Evolutionary conservation across 2,797 vertebrate genomes (phyloP).

Genomic region (Agapornis canus): DNA sequence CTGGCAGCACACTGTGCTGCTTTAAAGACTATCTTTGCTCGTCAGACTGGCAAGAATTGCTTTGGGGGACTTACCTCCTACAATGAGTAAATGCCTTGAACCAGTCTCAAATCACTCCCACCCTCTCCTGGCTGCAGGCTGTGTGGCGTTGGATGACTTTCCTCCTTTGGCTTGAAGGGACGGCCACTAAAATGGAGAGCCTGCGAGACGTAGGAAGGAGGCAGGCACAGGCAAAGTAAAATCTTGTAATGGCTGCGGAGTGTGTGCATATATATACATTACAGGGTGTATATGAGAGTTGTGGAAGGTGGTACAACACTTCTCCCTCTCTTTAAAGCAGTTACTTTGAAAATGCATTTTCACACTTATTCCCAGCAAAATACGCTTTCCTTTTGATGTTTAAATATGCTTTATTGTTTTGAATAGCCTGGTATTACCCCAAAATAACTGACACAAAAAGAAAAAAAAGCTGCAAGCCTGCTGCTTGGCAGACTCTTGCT

Average conservation of each 20-base stretch:
- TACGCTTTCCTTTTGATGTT: background rate
- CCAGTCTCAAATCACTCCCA: background rate
- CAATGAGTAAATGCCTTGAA: background rate
- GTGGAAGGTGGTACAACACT: background rate
- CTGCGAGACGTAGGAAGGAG: background rate
- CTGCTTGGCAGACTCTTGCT: background rate
- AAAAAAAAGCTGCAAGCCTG: background rate
- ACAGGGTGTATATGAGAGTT: background rate
- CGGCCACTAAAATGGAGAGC: background rate
- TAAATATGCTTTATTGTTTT: background rate
- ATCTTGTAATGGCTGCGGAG: background rate
- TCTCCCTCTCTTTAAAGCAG: background rate
- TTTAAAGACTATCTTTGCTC: background rate
- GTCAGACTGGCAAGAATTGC: background rate
- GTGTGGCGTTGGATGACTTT: background rate
- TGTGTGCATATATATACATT: background rate
- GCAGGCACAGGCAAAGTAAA: background rate
- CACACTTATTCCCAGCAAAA: background rate
- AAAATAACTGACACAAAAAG: background rate
- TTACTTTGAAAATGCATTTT: background rate
- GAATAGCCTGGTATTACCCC: background rate
- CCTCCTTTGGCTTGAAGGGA: background rate
- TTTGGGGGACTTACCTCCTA: background rate
- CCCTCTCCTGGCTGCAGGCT: background rate
- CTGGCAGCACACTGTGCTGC: conserved; percentile 2